Evolutionary conservation across 2,888 invertebrate genomes (phyloP).

Genomic region (Eupithecia dodoneata): DNA sequence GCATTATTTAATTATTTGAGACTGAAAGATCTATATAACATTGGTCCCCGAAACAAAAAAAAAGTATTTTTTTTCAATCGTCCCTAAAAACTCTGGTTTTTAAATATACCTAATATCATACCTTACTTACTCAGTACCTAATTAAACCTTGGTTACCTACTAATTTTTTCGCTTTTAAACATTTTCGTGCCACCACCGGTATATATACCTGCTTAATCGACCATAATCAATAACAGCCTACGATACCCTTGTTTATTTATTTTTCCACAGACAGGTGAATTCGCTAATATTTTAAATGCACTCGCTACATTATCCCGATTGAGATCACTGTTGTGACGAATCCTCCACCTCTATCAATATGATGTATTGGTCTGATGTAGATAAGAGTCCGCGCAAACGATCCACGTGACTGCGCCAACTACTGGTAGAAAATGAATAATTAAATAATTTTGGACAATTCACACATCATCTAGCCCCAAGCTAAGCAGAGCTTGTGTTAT

Average conservation of each 20-base stretch:
- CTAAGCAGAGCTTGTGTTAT: no score
- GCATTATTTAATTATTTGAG: neutral
- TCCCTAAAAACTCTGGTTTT: neutral
- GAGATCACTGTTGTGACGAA: conserved; percentile 69
- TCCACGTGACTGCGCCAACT: neutral
- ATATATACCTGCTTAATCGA: neutral
- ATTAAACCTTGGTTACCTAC: no score
- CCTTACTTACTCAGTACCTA: no score
- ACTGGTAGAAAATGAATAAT: neutral
- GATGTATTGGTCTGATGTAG: conserved; percentile 77
- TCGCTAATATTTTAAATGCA: conserved; percentile 64
- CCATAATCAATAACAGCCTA: neutral
- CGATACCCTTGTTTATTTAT: neutral
- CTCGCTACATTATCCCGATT: conserved; percentile 69
- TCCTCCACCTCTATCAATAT: conserved; percentile 77
- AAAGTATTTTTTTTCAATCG: neutral
- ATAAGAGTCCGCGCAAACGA: conserved; percentile 49
- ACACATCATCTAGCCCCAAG: no score
- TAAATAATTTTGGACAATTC: no score
- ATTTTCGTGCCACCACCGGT: no score
- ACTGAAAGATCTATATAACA: neutral
- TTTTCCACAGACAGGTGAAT: conserved; percentile 49
- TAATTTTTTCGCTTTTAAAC: no score
- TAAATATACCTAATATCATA: no score
- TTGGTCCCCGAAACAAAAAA: neutral